Evolutionary conservation across 2,113 vertebrate genomes (phyloP), one percentile per base, ranked within the genome.

Genomic region (Carettochelys insculpta): DNA sequence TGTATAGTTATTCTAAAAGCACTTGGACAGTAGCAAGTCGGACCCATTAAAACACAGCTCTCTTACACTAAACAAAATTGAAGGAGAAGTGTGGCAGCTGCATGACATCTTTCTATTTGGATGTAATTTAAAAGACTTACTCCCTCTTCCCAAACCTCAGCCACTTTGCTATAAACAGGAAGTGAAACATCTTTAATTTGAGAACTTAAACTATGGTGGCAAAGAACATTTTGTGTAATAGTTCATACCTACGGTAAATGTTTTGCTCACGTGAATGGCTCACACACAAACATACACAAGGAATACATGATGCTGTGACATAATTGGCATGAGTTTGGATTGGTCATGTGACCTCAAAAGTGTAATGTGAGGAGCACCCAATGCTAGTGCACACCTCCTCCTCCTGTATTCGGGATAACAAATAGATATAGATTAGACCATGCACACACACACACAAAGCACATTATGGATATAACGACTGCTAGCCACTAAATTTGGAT

Each of bases 211-310:
- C n/a, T 92, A 84, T 53, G 86, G 85, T 92, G 80, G 91, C 77
- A 93, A 31, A 85, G 96, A 95, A 95, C 93, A 90, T 90, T 95
- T 61, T 94, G 94, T 85, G 93, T 88, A 25, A 80, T 83, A 88
- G 92, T 87, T 94, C 56, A n/a, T 8, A 87, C 92, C 86, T 54
- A 78, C 14, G 50, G 75, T 61, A 3, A 71, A 93, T 71, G 85
- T 82, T 92, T 88, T 87, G 91, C 89, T 95, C 90, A 51, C 54
- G 48, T 41, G 89, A 94, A 94, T 90, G 92, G 93, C 89, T 95
- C 95, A 95, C 94, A 41, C n/a, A 41, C 65, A 71, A 10, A 71
- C 65, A 22, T 19, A 45, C 56, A 71, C 51, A 68, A 85, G 93
- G 88, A 94, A 80, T 73, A 80, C 54, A 8, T 0, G 14, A 17